Evolutionary conservation across 2,888 invertebrate species (phyloP), one percentile per base, ranked within the genome.

Genomic region (Drosophila cognata): DNA sequence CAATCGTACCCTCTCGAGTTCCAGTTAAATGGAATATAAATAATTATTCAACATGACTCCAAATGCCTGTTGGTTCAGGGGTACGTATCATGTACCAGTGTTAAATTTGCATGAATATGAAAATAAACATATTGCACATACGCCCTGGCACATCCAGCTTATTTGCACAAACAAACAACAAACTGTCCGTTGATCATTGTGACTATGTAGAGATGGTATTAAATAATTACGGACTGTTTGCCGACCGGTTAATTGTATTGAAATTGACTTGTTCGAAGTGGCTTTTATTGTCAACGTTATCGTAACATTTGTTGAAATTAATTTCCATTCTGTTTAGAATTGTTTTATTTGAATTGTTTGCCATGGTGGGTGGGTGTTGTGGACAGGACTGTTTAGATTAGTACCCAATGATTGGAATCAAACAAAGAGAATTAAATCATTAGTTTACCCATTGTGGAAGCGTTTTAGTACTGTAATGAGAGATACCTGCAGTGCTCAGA

Each of bases 1-100:
- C 51, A 50, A 28, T 29, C 25, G 4, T 18, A 13, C 18, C 5
- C 21, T 31, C 60, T 48, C 31, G 11, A 18, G 29, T 21, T 28
- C 21, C 43, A 61, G 52, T 43, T 33, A 52, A 76, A 82, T 89
- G 71, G 72, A 85, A 82, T 72, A 62, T 71, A 79, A 77, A 88
- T 82, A 82, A 89, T 88, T 89, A 84, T 79, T 88, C 77, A 69
- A 59, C 69, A 84, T 74, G 71, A 71, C 73, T 29, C 57, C 36
- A 38, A 56, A 21, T 31, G 35, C 4, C 29, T 50, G 33, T 41
- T 46, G 29, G 35, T 48, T 41, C 29, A 36, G 43, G 35, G 18
- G 33, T 29, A 36, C 21, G 35, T 35, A 41, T 8, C 38, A 35
- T 29, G 28, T 46, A 36, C 8, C 13, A 28, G 8, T 21, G 60